Conservation (phyloP, 2,797 vertebrate genomes). For the Phrynocephalus vlangalii region DNA sequence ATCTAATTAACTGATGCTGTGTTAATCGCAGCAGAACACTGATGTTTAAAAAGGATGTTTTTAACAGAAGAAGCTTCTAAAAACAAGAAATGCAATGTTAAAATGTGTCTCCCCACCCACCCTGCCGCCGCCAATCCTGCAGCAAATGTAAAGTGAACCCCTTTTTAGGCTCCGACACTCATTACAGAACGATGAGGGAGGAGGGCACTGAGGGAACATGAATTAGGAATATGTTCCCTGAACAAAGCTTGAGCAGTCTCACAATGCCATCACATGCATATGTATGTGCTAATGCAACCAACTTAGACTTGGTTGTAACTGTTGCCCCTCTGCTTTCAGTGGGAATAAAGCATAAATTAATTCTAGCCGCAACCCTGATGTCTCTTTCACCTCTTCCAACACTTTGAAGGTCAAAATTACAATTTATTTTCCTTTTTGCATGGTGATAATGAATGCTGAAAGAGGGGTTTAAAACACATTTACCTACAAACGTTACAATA, state of each 20-base stretch:
- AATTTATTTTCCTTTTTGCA: too few relatives aligned
- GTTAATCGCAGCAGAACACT: neutral
- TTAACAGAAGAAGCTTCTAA: neutral
- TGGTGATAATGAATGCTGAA: neutral
- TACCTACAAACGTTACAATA: neutral
- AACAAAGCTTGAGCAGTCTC: neutral
- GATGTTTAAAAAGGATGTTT: neutral
- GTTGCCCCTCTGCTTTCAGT: neutral
- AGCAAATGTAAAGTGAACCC: neutral
- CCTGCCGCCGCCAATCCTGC: neutral
- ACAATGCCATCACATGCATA: neutral
- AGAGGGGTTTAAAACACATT: neutral
- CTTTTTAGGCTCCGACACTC: neutral
- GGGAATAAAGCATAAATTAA: neutral
- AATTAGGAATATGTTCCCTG: neutral
- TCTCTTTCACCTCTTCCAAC: neutral
- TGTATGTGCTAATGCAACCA: neutral
- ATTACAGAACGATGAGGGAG: neutral
- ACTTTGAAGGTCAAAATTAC: neutral
- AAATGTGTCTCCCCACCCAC: too few relatives aligned
- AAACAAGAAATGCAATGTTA: neutral
- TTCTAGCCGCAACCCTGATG: neutral
- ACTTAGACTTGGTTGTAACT: neutral
- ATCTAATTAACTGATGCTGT: neutral
- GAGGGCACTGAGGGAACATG: neutral